Percentiles rank a stretch among this genome's conserved stretches.
phyloP scores from a whole-genome alignment of 2,888 invertebrate species.

The Cephus runcator region DNA sequence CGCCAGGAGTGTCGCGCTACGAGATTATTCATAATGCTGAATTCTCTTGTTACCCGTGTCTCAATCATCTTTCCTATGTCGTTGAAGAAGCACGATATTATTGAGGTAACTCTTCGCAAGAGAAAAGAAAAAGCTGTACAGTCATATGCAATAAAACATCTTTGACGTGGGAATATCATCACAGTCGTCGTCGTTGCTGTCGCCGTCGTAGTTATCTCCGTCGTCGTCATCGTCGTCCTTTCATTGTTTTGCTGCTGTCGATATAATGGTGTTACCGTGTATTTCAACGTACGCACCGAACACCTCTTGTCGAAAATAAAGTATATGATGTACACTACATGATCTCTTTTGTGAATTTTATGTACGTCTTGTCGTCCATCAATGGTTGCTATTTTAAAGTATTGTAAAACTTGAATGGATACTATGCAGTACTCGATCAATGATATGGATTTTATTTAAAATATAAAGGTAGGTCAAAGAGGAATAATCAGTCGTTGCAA shows the following conservation, averaged over 20 bases:
- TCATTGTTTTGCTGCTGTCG: neutral
- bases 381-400: neutral
- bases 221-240: neutral
- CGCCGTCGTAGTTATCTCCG: neutral
- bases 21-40: constrained; percentile 26
- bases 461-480: neutral
- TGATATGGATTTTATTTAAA: neutral
- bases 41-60: constrained; percentile 42
- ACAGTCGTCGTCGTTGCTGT: neutral
- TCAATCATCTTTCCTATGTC: constrained; percentile 60
- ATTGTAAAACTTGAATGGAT: neutral
- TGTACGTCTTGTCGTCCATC: neutral
- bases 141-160: constrained; percentile 63
- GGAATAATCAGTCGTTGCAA: neutral
- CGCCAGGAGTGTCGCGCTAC: neutral
- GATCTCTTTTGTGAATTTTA: neutral
- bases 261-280: neutral
- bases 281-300: neutral
- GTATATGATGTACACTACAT: neutral
- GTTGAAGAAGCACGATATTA: constrained; percentile 56
- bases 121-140: constrained; percentile 54
- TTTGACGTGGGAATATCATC: constrained; percentile 54
- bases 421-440: neutral
- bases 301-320: neutral
- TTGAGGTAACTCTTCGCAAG: constrained; percentile 56